Conservation (phyloP, 1,140 invertebrate species). For the Zophobas morio region DNA sequence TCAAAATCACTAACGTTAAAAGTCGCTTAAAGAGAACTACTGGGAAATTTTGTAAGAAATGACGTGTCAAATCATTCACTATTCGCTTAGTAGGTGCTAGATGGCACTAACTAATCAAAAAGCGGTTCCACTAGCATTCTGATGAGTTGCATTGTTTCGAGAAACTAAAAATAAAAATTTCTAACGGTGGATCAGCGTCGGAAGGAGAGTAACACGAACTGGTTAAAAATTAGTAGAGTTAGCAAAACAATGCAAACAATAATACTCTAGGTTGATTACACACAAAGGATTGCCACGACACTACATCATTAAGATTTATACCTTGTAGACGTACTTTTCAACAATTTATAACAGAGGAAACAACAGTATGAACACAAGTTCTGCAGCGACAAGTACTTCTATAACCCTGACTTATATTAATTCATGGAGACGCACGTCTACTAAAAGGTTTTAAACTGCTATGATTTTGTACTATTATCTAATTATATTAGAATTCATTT, state of each 20-base stretch:
- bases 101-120: constrained; percentile 26
- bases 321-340: background rate
- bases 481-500: too few relatives aligned
- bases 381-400: too few relatives aligned
- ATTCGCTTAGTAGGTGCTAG: background rate
- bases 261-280: background rate
- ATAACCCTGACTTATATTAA: too few relatives aligned
- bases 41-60: too few relatives aligned
- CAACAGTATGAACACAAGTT: too few relatives aligned
- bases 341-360: background rate
- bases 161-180: too few relatives aligned
- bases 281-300: background rate
- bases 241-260: constrained; percentile 4
- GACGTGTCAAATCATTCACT: background rate
- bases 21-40: constrained; percentile 1
- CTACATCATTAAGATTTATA: background rate
- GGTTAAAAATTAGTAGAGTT: background rate
- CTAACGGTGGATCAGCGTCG: too few relatives aligned
- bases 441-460: too few relatives aligned
- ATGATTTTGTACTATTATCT: too few relatives aligned
- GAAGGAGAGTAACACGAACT: background rate
- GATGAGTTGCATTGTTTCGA: too few relatives aligned
- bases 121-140: constrained; percentile 21
- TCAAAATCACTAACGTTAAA: constrained; percentile 36
- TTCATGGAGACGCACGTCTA: too few relatives aligned